phyloP scores from a whole-genome alignment of 2,888 invertebrate species.

The Periphyllus acericola region DNA sequence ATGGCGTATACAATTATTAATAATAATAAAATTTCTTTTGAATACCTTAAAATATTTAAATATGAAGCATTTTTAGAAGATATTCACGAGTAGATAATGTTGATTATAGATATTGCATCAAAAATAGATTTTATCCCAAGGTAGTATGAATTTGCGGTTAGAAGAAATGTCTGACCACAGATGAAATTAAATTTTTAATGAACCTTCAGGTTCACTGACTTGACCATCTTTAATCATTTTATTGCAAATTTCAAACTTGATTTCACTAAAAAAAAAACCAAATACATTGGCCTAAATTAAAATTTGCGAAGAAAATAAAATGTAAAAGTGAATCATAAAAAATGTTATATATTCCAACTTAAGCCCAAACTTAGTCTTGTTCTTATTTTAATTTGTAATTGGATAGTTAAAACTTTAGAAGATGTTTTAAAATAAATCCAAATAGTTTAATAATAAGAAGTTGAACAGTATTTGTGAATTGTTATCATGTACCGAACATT shows the following conservation, averaged over 20 bases:
- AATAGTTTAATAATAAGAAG: neutral
- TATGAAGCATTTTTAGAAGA: neutral
- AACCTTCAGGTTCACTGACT: conserved; percentile 23
- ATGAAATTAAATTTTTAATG: conserved; percentile 49
- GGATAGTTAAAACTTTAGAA: neutral
- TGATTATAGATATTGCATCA: neutral
- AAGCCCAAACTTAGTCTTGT: neutral
- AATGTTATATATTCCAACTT: neutral
- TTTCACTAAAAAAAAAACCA: conserved; percentile 38
- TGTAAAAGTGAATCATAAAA: conserved; percentile 2
- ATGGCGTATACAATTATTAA: neutral
- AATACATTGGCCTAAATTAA: conserved; percentile 34
- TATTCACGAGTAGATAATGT: neutral
- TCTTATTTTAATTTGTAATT: neutral
- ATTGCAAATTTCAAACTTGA: conserved; percentile 34
- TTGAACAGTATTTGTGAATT: neutral
- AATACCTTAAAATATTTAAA: neutral
- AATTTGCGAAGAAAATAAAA: conserved; percentile 2
- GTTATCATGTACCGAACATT: neutral
- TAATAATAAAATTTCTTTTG: neutral
- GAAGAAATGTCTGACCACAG: conserved; percentile 44
- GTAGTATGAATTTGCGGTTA: conserved; percentile 43
- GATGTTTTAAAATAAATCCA: neutral
- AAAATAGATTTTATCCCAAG: conserved; percentile 15
- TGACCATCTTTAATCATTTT: conserved; percentile 31